Evolutionary conservation across 1,140 invertebrate genomes (phyloP), one percentile per base, ranked within the genome.

Genomic region (Episyrphus balteatus): DNA sequence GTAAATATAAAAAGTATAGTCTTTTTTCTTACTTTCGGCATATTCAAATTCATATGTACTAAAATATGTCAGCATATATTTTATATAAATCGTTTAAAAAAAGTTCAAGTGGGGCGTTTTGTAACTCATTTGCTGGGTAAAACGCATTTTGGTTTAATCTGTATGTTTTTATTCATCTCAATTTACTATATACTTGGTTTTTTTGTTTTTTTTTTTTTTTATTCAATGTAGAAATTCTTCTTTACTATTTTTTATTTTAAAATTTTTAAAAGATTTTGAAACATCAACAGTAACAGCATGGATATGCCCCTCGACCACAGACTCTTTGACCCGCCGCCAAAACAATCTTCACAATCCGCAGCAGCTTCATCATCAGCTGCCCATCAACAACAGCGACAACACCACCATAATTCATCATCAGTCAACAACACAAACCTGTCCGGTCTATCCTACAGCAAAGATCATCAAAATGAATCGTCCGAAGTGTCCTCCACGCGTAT

Each of bases 291-390:
- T 46, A 15, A 36, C 59, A 53, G 53, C 55, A 17, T 59, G 55
- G 59, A 61, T 54, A 46, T 59, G 51, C 50, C 55, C 49, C 47
- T 61, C 52, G 52, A 61, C 53, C 57, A 56, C 52, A 39, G 53
- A 51, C 38, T 57, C 59, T 58, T 59, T 58, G 57, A 61, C 49
- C 52, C 59, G 55, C 43, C 55, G 44, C 34, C 52, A 51, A 61
- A 61, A 45, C 56, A 58, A 44, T 53, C 55, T 32, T 51, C 54
- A 45, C 52, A 51, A 58, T 46, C 56, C 50, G 19, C 52, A 48
- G 33, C 52, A 49, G 37, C 51, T 38, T 13, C 51, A 52, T 44
- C 39, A 54, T 45, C 55, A 60, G 52, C 54, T 18, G 54, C 54
- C 52, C 57, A 60, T 40, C 47, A 44, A 13, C 43, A 34, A n/a